Evolutionary conservation across 2,113 vertebrate species (phyloP).

Genomic region (Dasyprocta punctata): DNA sequence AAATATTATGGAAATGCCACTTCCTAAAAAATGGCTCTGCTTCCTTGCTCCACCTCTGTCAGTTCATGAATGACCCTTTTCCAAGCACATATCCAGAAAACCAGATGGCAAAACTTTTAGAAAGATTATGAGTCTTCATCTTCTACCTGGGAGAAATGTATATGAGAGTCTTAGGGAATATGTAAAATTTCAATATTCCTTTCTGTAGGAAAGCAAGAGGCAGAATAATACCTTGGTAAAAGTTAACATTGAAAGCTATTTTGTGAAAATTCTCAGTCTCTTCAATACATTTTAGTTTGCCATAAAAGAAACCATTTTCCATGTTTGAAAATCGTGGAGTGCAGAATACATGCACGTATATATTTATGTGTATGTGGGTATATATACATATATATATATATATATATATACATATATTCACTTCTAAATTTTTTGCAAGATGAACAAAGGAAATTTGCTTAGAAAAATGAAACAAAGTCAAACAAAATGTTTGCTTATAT

Average conservation of each 20-base stretch:
- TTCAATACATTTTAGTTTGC: background rate
- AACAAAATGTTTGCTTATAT: background rate
- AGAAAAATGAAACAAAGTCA: background rate
- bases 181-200: background rate
- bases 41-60: background rate
- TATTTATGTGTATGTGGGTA: too few species aligned
- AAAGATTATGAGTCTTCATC: background rate
- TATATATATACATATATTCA: background rate
- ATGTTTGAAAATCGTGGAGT: background rate
- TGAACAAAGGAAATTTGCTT: background rate
- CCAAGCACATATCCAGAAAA: background rate
- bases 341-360: background rate
- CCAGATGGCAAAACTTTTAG: background rate
- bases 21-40: background rate
- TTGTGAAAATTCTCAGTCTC: background rate
- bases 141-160: background rate
- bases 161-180: background rate
- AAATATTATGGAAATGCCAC: background rate
- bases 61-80: background rate
- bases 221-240: background rate
- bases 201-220: background rate
- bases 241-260: background rate
- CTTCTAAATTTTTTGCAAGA: background rate
- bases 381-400: background rate
- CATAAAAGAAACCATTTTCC: too few species aligned